Evolutionary conservation across 2,888 invertebrate species (phyloP).

Genomic region (Eupsilia transversa): DNA sequence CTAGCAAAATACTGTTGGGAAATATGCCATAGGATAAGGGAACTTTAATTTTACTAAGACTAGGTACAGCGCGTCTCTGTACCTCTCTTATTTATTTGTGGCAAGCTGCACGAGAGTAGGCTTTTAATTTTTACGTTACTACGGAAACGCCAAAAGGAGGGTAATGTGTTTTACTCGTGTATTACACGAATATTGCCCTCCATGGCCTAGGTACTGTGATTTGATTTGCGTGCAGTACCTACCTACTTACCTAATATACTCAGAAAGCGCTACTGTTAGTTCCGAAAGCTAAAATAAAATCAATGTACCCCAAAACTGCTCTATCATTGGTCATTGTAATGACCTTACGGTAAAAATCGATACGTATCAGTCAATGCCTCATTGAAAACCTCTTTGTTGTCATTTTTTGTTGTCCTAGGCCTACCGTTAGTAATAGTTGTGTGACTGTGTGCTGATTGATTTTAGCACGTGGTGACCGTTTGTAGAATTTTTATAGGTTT

Average conservation of each 20-base stretch:
- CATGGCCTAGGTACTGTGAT: not conserved
- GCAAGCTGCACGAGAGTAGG: too few relatives aligned
- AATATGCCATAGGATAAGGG: too few relatives aligned
- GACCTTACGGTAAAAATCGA: conserved; percentile 50
- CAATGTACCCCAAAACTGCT: conserved; percentile 15
- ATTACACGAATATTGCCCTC: not conserved
- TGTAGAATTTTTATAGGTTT: not conserved
- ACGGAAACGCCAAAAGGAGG: not conserved
- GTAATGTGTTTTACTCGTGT: conserved; percentile 2
- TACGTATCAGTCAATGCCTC: conserved; percentile 33
- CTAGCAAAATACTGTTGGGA: too few relatives aligned
- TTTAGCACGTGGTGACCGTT: conserved; percentile 24
- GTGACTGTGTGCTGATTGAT: conserved; percentile 20
- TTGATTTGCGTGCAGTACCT: not conserved
- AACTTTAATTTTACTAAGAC: too few relatives aligned
- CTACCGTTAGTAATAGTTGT: conserved; percentile 36
- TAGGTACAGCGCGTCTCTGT: too few relatives aligned
- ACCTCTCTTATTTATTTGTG: too few relatives aligned
- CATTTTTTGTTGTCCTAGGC: conserved; percentile 24
- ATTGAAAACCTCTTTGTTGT: conserved; percentile 39
- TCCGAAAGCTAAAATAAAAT: not conserved
- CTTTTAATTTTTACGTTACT: too few relatives aligned
- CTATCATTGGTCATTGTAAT: conserved; percentile 27
- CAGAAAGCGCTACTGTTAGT: not conserved
- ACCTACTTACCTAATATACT: too few relatives aligned